These are phyloP conservation scores for Sphaerophoria rueppellii DNA, from an alignment of 2,888 invertebrate species.

Conservation along the genomic window DNA sequence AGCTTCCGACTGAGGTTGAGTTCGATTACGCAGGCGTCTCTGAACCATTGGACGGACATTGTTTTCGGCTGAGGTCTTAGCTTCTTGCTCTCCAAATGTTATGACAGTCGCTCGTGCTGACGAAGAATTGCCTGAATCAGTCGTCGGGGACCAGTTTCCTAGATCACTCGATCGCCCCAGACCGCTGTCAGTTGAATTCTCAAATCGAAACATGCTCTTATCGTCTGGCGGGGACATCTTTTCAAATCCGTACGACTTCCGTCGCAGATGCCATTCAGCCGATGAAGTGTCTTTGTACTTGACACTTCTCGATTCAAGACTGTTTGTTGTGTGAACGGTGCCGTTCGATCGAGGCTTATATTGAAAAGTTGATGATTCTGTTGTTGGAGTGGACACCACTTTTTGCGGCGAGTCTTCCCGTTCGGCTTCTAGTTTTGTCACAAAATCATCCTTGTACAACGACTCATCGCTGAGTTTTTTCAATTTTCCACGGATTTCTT, in stretches of 20 bases:
- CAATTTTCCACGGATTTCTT: slow-evolving; percentile 85
- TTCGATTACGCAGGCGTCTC: slow-evolving; percentile 71
- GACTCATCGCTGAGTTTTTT: slow-evolving; percentile 83
- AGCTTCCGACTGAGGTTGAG: slow-evolving; percentile 67
- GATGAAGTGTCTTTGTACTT: slow-evolving; percentile 79
- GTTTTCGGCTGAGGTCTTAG: slow-evolving; percentile 22
- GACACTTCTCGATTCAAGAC: slow-evolving; percentile 79
- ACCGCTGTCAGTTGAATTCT: slow-evolving; percentile 91
- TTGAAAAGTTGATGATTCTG: slow-evolving; percentile 35
- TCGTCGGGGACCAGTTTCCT: slow-evolving; percentile 82
- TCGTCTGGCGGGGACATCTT: slow-evolving; percentile 82
- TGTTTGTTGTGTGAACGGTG: slow-evolving; percentile 77
- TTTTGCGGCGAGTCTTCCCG: slow-evolving; percentile 63
- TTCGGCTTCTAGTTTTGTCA: slow-evolving; percentile 75
- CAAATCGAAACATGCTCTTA: slow-evolving; percentile 83
- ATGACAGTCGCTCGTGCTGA: slow-evolving; percentile 78
- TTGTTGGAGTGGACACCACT: slow-evolving; percentile 7
- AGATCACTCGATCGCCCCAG: slow-evolving; percentile 89
- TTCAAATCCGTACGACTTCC: slow-evolving; percentile 91
- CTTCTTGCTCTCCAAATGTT: slow-evolving; percentile 78
- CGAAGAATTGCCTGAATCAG: slow-evolving; percentile 74
- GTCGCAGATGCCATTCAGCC: slow-evolving; percentile 87
- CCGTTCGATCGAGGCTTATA: slow-evolving; percentile 62
- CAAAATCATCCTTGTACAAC: slow-evolving; percentile 81
- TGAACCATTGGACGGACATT: slow-evolving; percentile 67